phyloP scores from a whole-genome alignment of 2,113 vertebrate species.

The Castor canadensis region DNA sequence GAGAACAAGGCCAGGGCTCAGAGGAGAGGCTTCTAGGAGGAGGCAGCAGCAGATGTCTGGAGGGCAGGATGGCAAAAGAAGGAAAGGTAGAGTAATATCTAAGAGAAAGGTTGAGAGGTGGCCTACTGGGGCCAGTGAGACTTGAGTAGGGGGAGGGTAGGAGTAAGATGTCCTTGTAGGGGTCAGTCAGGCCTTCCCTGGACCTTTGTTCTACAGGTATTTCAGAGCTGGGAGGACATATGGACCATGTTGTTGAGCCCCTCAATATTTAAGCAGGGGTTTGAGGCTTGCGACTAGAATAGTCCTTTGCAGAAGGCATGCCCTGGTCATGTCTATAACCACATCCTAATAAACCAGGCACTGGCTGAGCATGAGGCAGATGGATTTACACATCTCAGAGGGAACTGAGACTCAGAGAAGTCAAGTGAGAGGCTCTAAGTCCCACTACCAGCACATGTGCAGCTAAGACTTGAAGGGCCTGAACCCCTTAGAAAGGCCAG shows the following conservation, averaged over 20 bases:
- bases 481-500: not conserved
- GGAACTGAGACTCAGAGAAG: not conserved
- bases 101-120: not conserved
- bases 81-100: not conserved
- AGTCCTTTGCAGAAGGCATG: not conserved
- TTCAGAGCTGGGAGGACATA: not conserved
- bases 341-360: not conserved
- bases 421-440: not conserved
- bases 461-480: not conserved
- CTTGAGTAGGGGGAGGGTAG: not conserved
- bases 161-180: not conserved
- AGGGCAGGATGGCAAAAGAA: not conserved
- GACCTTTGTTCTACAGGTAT: not conserved
- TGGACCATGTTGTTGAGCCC: not conserved
- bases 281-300: not conserved
- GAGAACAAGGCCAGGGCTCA: not conserved
- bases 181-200: not conserved
- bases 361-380: not conserved
- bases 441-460: not conserved
- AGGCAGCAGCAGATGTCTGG: not conserved
- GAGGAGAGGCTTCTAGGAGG: not conserved
- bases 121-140: not conserved
- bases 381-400: not conserved
- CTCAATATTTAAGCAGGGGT: not conserved
- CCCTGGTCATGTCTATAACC: not conserved